phyloP scores from a whole-genome alignment of 2,797 vertebrate species.

The Apogon hyalosoma region DNA sequence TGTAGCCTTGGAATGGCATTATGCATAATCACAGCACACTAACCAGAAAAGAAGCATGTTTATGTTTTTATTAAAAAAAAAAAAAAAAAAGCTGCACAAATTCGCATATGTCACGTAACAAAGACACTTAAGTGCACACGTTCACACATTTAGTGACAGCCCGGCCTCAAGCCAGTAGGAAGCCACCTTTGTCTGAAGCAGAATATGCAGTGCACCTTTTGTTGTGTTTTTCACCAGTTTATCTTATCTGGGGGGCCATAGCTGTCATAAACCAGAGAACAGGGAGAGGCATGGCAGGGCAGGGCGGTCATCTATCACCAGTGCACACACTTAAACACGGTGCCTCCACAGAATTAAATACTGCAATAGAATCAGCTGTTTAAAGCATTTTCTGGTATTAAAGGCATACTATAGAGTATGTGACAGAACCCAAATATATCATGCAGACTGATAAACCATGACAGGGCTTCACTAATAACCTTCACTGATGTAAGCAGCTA shows the following conservation, averaged over 20 bases:
- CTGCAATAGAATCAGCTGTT: slow-evolving; percentile 15
- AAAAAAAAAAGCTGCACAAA: slow-evolving; percentile 1
- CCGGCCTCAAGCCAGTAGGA: slow-evolving; percentile 7
- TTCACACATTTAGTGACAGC: slow-evolving; percentile 15
- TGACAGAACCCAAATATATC: background rate
- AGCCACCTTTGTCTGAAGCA: slow-evolving; percentile 21
- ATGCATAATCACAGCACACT: background rate
- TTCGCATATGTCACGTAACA: slow-evolving; percentile 3
- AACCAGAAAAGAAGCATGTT: slow-evolving; percentile 1
- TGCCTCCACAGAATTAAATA: slow-evolving; percentile 13
- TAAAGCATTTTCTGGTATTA: slow-evolving; percentile 9
- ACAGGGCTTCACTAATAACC: background rate
- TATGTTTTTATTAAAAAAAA: background rate
- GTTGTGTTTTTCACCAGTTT: slow-evolving; percentile 58
- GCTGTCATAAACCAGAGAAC: slow-evolving; percentile 59
- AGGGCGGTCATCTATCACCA: slow-evolving; percentile 57
- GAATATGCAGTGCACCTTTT: slow-evolving; percentile 48
- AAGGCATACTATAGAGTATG: background rate
- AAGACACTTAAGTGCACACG: background rate
- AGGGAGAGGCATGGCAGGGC: slow-evolving; percentile 52
- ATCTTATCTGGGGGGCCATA: slow-evolving; percentile 69
- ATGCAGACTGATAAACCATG: background rate
- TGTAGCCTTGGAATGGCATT: slow-evolving; percentile 4
- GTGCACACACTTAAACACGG: slow-evolving; percentile 3
- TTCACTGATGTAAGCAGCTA: background rate